Evolutionary conservation across 23 tunicate species (phyloP).

Genomic region (Pegea sp.): DNA sequence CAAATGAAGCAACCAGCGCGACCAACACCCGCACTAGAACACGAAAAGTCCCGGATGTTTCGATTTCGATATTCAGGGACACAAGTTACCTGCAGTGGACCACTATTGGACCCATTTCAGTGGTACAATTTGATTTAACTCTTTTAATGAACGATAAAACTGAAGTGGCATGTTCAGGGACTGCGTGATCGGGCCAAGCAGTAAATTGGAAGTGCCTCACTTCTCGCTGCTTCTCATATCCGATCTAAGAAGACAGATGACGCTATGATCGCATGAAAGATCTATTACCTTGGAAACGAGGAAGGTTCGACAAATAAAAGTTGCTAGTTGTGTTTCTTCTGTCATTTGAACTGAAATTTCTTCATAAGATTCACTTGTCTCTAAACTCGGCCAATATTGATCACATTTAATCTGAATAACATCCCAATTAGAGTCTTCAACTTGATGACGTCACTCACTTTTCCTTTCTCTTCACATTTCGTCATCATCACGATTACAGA

Average conservation of each 20-base stretch:
- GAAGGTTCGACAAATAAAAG: conserved; percentile 48
- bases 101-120: conserved; percentile 69
- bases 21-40: conserved; percentile 78
- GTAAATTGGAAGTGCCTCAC: conserved; percentile 81
- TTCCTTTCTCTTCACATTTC: conserved; percentile 68
- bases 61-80: not conserved
- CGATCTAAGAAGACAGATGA: conserved; percentile 16
- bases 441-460: conserved; percentile 7
- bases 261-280: not conserved
- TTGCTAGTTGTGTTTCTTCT: conserved; percentile 78
- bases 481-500: conserved; percentile 75
- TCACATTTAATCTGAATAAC: conserved; percentile 63
- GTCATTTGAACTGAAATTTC: conserved; percentile 28
- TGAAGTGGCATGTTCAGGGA: conserved; percentile 94
- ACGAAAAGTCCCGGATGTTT: not conserved
- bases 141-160: conserved; percentile 81
- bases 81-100: conserved; percentile 77
- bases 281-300: conserved; percentile 24
- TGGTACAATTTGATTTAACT: conserved; percentile 28
- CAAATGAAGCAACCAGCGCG: conserved; percentile 90
- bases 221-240: conserved; percentile 62
- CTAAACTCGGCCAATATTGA: conserved; percentile 56
- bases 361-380: conserved; percentile 51
- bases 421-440: not conserved
- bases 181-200: conserved; percentile 99